Base-by-base conservation (phyloP, 2,888 invertebrate genomes). In the Meteorus cinctellus region DNA sequence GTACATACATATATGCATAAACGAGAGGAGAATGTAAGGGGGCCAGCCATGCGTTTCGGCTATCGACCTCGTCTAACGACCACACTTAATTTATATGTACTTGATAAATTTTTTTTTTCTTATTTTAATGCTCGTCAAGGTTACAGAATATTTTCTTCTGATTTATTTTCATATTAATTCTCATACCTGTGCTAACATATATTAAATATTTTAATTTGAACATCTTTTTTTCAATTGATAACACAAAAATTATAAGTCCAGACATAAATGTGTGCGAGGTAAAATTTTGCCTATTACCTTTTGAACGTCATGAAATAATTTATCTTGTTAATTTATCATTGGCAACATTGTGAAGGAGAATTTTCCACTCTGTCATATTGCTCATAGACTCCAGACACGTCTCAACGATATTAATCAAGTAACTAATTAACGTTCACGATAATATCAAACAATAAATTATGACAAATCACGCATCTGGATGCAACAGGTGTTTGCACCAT, bases 11-110 rank as follows among this genome's bases (percentile, higher is more conserved):
- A 59, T 29, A 34, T 55, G 36, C 67, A 59, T 48, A 60, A 45
- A 59, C 36, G 48, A 31, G 45, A 51, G 65, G 31, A 69, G 76
- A 70, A 74, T 70, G 67, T 69, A 81, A 83, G 19, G 10, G 55
- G 19, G 81, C 81, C 86, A 87, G 79, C 88, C 86, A 88, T 86
- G 88, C 88, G 88, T 87, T 88, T 87, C 88, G 88, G 87, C 85
- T 88, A 87, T 87, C 86, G 86, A 88, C 88, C 88, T 87, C 83
- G 82, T 62, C 72, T 62, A 41, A 27, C 29, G 45, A 36, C n/a
- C n/a, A 65, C 34, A 65, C 55, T 55, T 55, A 55, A 55, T 55
- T 55, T 55, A 65, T 34, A 65, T 65, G 65, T 65, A 31, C 36
- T 36, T 65, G 34, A 63, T 31, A 62, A 27, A 31, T 34, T 31